Base-by-base conservation (phyloP, 2,113 vertebrate species). In the Lophotis ruficrista region DNA sequence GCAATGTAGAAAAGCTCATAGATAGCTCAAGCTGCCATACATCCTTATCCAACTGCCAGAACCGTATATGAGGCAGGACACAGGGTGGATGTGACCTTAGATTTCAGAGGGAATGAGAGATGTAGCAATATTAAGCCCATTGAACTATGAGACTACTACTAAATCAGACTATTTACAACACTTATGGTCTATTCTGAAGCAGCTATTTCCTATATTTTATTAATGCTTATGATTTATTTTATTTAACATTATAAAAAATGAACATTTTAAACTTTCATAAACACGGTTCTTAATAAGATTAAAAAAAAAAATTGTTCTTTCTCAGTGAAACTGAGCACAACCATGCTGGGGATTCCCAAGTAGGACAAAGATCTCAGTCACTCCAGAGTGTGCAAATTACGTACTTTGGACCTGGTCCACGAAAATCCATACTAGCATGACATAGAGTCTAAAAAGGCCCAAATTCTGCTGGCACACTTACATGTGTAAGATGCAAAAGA, bases 61-160 rank as follows among this genome's bases (percentile, higher is more conserved):
- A 47, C 7, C 48, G 9, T 33, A 11, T 4, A 8, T 33, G 22
- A 45, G 9, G 22, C 9, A 89, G 45, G 33, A 62, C 6, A 23
- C 1, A 1, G 12, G 0, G 5, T 31, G 18, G n/a, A 31, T 37
- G 24, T n/a, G 24, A 50, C 18, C 21, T 58, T 47, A 38, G 6
- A 8, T 61, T 37, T 84, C n/a, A 91, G 8, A 81, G 6, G 2
- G n/a, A 66, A 62, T 2, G 2, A 77, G 12, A 66, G 12, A 12
- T 21, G 8, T 31, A 30, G 9, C 25, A 60, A 35, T 43, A 93
- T 58, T 21, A 66, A 64, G 5, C 8, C 8, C 7, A 28, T 4
- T 62, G 20, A 87, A n/a, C 19, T 48, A 37, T 0, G 1, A 48
- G 6, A 30, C 2, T 35, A n/a, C 13, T 61, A 66, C 8, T 3